A percentile compares a stretch with the other conserved stretches of the same genome.
Conservation (phyloP, 2,888 invertebrate species). For the Poecilus cupreus region DNA sequence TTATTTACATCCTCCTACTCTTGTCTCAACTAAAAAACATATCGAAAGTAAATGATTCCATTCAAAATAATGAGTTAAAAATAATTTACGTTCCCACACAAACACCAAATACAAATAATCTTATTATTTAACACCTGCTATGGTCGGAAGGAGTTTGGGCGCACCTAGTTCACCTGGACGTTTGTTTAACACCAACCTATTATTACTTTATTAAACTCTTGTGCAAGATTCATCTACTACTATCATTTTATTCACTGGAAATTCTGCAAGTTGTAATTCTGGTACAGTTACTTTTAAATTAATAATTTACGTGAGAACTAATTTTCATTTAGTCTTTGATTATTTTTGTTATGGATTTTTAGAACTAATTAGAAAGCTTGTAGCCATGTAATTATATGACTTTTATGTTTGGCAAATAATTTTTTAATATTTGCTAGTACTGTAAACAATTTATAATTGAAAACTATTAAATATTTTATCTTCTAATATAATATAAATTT, state of each 20-base stretch:
- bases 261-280: constrained; percentile 32
- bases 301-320: not conserved
- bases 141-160: not conserved
- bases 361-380: not conserved
- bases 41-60: constrained; percentile 7
- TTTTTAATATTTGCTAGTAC: too few species aligned
- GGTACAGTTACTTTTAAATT: constrained; percentile 23
- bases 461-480: too few species aligned
- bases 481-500: too few species aligned
- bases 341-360: not conserved
- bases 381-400: not conserved
- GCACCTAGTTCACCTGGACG: constrained; percentile 8
- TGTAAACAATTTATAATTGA: too few species aligned
- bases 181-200: constrained; percentile 48
- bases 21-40: not conserved
- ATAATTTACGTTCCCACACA: constrained; percentile 32
- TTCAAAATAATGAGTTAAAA: constrained; percentile 16
- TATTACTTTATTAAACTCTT: constrained; percentile 40
- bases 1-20: constrained; percentile 18
- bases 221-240: not conserved
- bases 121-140: constrained; percentile 46
- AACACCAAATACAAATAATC: constrained; percentile 32
- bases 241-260: constrained; percentile 33
- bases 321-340: not conserved
- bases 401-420: too few species aligned